These are phyloP conservation scores for Ichneumoninae sp. DNA, from an alignment of 2,888 invertebrate species.

Conservation along the genomic window DNA sequence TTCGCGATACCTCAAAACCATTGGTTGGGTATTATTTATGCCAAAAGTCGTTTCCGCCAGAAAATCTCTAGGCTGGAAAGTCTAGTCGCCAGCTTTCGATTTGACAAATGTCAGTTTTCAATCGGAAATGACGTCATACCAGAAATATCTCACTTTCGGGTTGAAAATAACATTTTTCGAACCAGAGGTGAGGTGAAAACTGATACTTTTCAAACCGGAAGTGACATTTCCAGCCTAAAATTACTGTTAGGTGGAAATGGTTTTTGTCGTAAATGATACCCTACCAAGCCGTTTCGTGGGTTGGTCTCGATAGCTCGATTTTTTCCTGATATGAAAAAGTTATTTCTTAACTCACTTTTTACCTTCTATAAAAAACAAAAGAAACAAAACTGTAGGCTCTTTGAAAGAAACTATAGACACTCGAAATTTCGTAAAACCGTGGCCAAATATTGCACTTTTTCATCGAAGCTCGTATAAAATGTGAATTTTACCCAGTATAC, in stretches of 20 bases:
- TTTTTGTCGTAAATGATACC: too few relatives aligned
- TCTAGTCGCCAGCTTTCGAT: too few relatives aligned
- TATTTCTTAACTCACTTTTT: slow-evolving; percentile 41
- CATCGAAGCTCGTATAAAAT: slow-evolving; percentile 2
- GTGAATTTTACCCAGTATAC: slow-evolving; percentile 9
- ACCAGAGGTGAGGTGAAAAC: too few relatives aligned
- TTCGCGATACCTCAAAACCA: slow-evolving; percentile 31
- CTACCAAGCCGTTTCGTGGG: neutral
- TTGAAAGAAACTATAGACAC: slow-evolving; percentile 18
- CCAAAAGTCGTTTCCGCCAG: too few relatives aligned
- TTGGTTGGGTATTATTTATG: too few relatives aligned
- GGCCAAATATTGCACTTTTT: slow-evolving; percentile 52
- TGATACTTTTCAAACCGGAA: too few relatives aligned
- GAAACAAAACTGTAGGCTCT: neutral
- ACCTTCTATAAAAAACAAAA: slow-evolving; percentile 40
- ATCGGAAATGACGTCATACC: neutral
- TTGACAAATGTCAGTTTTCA: too few relatives aligned
- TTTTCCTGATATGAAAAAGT: slow-evolving; percentile 2
- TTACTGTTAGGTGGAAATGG: too few relatives aligned
- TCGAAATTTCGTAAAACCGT: slow-evolving; percentile 41
- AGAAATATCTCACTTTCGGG: too few relatives aligned
- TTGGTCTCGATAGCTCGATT: slow-evolving; percentile 29
- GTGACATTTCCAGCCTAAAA: too few relatives aligned
- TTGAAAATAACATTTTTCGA: neutral
- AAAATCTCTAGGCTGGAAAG: too few relatives aligned